phyloP scores from a whole-genome alignment of 2,797 vertebrate species.

The Darevskia mixta region DNA sequence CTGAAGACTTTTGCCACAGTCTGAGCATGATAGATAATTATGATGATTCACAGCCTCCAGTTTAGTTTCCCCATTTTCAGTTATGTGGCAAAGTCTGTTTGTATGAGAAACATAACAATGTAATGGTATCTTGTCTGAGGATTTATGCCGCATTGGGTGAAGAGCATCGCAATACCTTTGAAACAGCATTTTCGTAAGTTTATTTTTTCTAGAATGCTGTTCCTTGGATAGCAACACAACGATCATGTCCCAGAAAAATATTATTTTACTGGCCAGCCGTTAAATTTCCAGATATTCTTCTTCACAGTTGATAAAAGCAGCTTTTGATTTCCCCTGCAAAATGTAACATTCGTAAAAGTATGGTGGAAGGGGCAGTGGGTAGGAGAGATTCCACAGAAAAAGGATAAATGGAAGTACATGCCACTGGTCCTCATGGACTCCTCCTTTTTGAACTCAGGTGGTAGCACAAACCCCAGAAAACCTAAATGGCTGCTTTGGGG shows the following conservation, averaged over 20 bases:
- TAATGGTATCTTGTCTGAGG: neutral
- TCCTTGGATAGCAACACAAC: slow-evolving; percentile 45
- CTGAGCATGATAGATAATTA: neutral
- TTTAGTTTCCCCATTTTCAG: slow-evolving; percentile 36
- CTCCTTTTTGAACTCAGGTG: neutral
- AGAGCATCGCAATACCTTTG: slow-evolving; percentile 44
- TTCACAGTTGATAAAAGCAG: slow-evolving; percentile 60
- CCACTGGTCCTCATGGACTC: neutral
- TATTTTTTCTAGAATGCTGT: slow-evolving; percentile 45
- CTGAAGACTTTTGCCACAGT: slow-evolving; percentile 8
- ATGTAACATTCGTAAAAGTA: neutral
- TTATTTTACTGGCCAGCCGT: slow-evolving; percentile 25
- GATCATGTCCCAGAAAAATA: slow-evolving; percentile 43
- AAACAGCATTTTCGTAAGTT: slow-evolving; percentile 51
- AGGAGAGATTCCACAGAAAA: neutral
- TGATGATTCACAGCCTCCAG: neutral
- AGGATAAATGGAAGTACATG: neutral
- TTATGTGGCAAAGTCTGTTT: slow-evolving; percentile 24
- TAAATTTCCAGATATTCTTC: slow-evolving; percentile 8
- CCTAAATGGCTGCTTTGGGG: too few species aligned
- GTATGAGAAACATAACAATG: neutral
- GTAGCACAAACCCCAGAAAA: neutral
- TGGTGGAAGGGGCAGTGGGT: slow-evolving; percentile 32
- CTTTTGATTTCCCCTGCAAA: slow-evolving; percentile 50
- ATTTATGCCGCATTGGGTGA: slow-evolving; percentile 38